phyloP scores from a whole-genome alignment of 2,888 invertebrate genomes.

The Scrobipalpa costella region DNA sequence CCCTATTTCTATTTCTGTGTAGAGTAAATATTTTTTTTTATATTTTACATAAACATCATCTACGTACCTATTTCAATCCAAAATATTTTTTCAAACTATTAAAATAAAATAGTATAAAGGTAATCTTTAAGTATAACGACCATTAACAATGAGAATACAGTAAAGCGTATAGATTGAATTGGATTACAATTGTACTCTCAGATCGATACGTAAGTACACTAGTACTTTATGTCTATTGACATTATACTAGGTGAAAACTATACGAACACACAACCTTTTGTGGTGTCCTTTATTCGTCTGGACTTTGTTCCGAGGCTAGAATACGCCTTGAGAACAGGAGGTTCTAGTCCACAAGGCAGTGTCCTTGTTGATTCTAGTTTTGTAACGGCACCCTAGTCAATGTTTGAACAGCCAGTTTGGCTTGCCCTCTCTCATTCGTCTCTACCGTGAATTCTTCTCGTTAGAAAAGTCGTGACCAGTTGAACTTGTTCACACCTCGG shows the following conservation, averaged over 20 bases:
- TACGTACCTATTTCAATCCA: too few species aligned
- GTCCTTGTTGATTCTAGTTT: slow-evolving; percentile 24
- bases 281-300: neutral
- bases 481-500: slow-evolving; percentile 7
- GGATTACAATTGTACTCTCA: slow-evolving; percentile 27
- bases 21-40: too few species aligned
- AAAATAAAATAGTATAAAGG: too few species aligned
- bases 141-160: too few species aligned
- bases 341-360: neutral
- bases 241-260: neutral
- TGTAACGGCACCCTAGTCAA: slow-evolving; percentile 23
- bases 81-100: too few species aligned
- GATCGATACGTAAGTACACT: slow-evolving; percentile 21
- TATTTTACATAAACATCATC: too few species aligned
- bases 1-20: too few species aligned
- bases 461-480: slow-evolving; percentile 9
- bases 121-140: too few species aligned
- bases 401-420: slow-evolving; percentile 6
- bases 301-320: neutral
- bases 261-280: neutral
- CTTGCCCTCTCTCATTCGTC: slow-evolving; percentile 10
- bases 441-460: neutral
- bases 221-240: neutral
- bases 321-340: neutral
- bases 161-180: slow-evolving; percentile 19